These are phyloP conservation scores for Tragelaphus buxtoni DNA, from an alignment of 2,113 vertebrate genomes.

Conservation along the genomic window DNA sequence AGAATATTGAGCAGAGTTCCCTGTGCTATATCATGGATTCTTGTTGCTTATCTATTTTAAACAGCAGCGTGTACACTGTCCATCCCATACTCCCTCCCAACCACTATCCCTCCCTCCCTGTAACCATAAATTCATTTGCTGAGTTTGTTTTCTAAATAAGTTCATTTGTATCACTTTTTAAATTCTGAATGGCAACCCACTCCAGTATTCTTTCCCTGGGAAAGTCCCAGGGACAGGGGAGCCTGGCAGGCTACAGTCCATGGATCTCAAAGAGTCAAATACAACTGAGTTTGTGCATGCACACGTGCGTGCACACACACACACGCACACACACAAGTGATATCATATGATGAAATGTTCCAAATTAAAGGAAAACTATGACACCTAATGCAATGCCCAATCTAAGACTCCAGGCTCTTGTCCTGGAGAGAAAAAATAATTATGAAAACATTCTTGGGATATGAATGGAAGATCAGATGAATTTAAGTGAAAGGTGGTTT, in stretches of 20 bases:
- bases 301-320: background rate
- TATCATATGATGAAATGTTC: background rate
- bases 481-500: background rate
- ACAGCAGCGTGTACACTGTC: background rate
- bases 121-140: background rate
- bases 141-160: background rate
- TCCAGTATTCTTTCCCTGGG: background rate
- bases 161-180: background rate
- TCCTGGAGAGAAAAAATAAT: background rate
- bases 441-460: too few species aligned
- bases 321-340: background rate
- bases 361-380: background rate
- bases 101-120: background rate
- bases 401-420: background rate
- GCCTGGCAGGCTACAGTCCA: background rate
- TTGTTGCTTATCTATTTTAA: background rate
- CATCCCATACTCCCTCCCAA: background rate
- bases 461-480: background rate
- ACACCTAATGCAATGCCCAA: too few species aligned
- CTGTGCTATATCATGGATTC: background rate
- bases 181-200: background rate
- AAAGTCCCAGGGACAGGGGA: background rate
- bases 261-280: background rate
- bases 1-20: background rate
- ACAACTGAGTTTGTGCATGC: rapidly evolving